Evolutionary conservation across 2,888 invertebrate species (phyloP).

Genomic region (Spatulosminthurus flaviceps): DNA sequence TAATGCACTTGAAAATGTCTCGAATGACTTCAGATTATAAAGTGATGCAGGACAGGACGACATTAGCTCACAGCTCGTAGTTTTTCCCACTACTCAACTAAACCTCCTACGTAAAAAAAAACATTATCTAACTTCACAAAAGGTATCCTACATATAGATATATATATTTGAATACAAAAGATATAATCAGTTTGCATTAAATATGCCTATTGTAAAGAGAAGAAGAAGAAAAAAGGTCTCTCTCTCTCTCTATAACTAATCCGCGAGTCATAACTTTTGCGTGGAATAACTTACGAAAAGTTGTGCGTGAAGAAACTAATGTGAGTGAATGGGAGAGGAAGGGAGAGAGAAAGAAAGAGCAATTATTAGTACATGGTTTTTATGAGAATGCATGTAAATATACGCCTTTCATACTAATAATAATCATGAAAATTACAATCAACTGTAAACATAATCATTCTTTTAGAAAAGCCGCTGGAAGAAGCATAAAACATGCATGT

Average conservation of each 20-base stretch:
- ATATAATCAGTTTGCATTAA: no score
- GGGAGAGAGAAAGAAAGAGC: constrained; percentile 7
- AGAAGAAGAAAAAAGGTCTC: no score
- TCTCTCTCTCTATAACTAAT: no score
- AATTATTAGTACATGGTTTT: neutral
- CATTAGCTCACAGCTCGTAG: neutral
- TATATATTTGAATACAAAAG: no score
- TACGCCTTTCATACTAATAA: constrained; percentile 12
- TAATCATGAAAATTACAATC: constrained; percentile 14
- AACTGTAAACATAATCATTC: neutral
- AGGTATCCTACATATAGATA: no score
- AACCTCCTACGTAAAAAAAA: no score
- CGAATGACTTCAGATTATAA: constrained; percentile 14
- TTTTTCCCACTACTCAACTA: neutral
- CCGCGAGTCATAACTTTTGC: neutral
- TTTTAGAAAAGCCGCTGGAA: neutral
- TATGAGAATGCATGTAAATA: constrained; percentile 11
- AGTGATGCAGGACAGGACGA: neutral
- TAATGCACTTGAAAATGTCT: constrained; percentile 18
- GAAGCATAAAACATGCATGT: no score
- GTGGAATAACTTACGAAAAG: constrained; percentile 2
- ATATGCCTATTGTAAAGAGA: neutral
- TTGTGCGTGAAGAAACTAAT: neutral
- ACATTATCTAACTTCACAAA: no score
- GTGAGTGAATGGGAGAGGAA: neutral